Conservation (phyloP, 2,888 invertebrate species). For the Plemyria rubiginata region DNA sequence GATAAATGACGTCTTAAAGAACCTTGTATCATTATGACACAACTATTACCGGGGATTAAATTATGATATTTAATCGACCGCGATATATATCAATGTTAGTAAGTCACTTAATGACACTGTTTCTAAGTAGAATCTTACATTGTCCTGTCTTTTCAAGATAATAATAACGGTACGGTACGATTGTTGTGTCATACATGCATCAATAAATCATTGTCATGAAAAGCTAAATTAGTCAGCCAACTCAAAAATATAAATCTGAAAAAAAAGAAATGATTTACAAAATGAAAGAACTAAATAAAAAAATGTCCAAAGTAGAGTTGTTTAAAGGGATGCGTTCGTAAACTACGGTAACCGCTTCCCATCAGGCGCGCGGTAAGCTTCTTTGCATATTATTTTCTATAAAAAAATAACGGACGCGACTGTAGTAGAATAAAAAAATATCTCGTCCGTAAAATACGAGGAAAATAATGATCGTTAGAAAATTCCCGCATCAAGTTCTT, state of each 20-base stretch:
- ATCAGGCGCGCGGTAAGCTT: too few species aligned
- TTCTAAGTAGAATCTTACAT: neutral
- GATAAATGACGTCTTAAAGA: neutral
- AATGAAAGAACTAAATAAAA: too few species aligned
- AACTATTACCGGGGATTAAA: neutral
- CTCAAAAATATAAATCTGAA: too few species aligned
- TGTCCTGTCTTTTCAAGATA: neutral
- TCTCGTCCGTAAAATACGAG: neutral
- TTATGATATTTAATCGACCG: neutral
- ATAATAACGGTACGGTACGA: neutral
- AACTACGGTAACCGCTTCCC: too few species aligned
- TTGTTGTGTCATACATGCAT: slow-evolving; percentile 1
- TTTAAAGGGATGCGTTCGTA: too few species aligned
- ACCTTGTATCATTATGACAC: neutral
- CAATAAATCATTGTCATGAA: too few species aligned
- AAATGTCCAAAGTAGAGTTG: too few species aligned
- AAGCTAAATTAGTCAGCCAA: neutral
- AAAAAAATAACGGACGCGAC: neutral
- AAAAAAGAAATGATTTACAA: too few species aligned
- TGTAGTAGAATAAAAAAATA: neutral
- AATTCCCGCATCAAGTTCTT: neutral
- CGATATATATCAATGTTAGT: neutral
- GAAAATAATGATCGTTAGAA: neutral
- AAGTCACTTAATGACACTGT: neutral
- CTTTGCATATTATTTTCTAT: too few species aligned